phyloP scores from a whole-genome alignment of 2,888 invertebrate species.

The Cantharis flavilabris region DNA sequence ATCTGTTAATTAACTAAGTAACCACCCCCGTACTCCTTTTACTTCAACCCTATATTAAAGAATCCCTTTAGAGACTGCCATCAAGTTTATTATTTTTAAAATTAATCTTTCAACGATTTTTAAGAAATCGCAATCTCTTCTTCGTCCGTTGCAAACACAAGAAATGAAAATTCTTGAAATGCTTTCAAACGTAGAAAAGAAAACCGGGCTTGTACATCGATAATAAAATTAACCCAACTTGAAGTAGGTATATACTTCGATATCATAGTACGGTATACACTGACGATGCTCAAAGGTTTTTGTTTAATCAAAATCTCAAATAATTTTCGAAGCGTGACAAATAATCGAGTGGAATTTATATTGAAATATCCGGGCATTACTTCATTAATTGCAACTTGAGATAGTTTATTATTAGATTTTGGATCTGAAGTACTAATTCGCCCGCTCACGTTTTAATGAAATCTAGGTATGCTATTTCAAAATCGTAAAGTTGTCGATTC shows the following conservation, averaged over 20 bases:
- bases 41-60: slow-evolving; percentile 17
- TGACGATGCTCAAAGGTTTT: slow-evolving; percentile 31
- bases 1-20: slow-evolving; percentile 52
- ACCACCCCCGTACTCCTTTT: slow-evolving; percentile 31
- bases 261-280: slow-evolving; percentile 5
- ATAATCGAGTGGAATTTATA: slow-evolving; percentile 53
- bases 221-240: slow-evolving; percentile 19
- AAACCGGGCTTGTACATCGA: neutral
- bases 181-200: neutral
- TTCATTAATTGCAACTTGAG: slow-evolving; percentile 53
- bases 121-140: neutral
- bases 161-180: neutral
- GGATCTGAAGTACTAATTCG: slow-evolving; percentile 31
- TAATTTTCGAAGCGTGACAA: slow-evolving; percentile 48
- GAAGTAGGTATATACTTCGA: slow-evolving; percentile 1
- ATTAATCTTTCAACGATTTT: slow-evolving; percentile 22
- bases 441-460: slow-evolving; percentile 31
- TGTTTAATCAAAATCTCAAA: slow-evolving; percentile 45
- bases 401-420: slow-evolving; percentile 55
- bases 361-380: slow-evolving; percentile 51
- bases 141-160: neutral
- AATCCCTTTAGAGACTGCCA: slow-evolving; percentile 22
- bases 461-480: slow-evolving; percentile 28
- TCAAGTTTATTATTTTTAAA: slow-evolving; percentile 24
- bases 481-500: slow-evolving; percentile 29